A percentile compares a stretch with the other conserved stretches of the same genome.
phyloP scores from a whole-genome alignment of 1,140 invertebrate genomes.

The Brachionus rotundiformis region DNA sequence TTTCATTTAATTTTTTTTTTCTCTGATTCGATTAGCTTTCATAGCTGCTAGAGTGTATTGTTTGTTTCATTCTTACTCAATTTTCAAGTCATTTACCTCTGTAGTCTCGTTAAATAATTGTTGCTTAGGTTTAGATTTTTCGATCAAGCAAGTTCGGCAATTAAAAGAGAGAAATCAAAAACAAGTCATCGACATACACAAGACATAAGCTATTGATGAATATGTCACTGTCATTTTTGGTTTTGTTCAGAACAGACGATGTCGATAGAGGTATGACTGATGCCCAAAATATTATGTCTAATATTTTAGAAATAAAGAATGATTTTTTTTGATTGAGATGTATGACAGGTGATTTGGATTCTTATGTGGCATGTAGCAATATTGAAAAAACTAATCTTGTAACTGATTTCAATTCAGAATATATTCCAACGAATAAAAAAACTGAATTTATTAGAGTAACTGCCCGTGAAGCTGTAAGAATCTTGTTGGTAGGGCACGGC shows the following conservation, averaged over 20 bases:
- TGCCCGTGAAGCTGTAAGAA: neutral
- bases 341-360: neutral
- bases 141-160: too few species aligned
- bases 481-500: neutral
- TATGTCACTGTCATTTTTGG: too few species aligned
- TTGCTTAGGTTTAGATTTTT: too few species aligned
- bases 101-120: too few species aligned
- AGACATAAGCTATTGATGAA: too few species aligned
- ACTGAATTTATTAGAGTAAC: neutral
- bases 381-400: conserved; percentile 26
- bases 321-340: neutral
- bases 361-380: neutral
- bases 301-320: neutral
- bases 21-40: too few species aligned
- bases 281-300: conserved; percentile 30
- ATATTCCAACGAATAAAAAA: neutral
- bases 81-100: too few species aligned
- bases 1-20: too few species aligned
- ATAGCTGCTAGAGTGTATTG: too few species aligned
- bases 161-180: too few species aligned
- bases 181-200: too few species aligned
- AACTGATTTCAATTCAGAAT: neutral
- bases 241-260: neutral
- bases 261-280: neutral
- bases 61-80: too few species aligned